Conservation (phyloP, 2,888 invertebrate species). For the Colletes collaris region DNA sequence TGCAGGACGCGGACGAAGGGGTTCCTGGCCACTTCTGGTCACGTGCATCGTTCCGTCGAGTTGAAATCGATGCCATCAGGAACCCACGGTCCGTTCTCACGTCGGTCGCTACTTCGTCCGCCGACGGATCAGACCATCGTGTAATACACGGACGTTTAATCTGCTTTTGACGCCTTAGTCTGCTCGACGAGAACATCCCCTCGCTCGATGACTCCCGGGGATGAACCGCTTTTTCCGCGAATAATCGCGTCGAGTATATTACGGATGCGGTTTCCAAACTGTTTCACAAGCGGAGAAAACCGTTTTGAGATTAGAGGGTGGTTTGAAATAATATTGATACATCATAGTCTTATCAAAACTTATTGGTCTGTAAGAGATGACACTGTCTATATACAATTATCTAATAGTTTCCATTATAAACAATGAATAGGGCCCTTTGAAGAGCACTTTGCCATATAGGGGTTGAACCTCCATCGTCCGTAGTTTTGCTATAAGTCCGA, state of each 20-base stretch:
- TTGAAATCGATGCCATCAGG: constrained; percentile 79
- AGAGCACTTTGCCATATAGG: too few species aligned
- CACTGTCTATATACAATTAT: too few species aligned
- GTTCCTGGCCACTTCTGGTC: constrained; percentile 62
- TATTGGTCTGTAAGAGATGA: too few species aligned
- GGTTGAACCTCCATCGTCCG: too few species aligned
- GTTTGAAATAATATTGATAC: too few species aligned
- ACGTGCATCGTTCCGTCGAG: constrained; percentile 74
- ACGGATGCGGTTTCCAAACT: too few species aligned
- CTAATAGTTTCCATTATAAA: too few species aligned
- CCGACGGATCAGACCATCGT: constrained; percentile 21
- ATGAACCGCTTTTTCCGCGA: background rate
- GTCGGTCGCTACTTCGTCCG: constrained; percentile 49
- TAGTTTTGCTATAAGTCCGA: too few species aligned
- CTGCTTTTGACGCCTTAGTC: constrained; percentile 35
- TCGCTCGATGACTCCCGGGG: background rate
- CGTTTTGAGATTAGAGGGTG: too few species aligned
- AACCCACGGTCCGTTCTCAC: constrained; percentile 66
- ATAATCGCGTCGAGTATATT: background rate
- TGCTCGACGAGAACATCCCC: background rate
- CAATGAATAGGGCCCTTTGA: too few species aligned
- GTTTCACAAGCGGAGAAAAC: too few species aligned
- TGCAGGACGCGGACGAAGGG: constrained; percentile 48
- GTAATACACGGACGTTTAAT: constrained; percentile 44
- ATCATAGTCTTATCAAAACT: too few species aligned